phyloP scores from a whole-genome alignment of 92 coral and sea anemone genomes.

The Virgularia gustaviana region DNA sequence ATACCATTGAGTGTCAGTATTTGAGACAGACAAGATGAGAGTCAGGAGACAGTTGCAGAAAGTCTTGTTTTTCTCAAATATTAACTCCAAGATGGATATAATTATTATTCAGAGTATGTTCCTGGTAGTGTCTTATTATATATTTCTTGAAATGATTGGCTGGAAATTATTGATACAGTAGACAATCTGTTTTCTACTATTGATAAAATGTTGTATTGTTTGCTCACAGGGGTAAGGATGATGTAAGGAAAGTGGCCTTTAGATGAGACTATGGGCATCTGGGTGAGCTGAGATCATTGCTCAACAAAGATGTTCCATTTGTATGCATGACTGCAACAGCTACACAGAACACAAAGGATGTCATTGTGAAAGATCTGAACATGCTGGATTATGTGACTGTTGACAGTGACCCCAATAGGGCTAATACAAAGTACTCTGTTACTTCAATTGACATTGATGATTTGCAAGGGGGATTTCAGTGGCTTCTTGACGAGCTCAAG shows the following conservation, averaged over 20 bases:
- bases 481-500: constrained; percentile 40
- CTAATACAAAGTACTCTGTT: constrained; percentile 36
- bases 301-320: constrained; percentile 36
- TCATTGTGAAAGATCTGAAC: constrained; percentile 29
- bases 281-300: constrained; percentile 17
- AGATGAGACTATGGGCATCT: constrained; percentile 41
- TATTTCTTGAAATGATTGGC: too few species aligned
- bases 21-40: too few species aligned
- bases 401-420: constrained; percentile 23
- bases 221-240: constrained; percentile 31
- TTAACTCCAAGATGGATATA: too few species aligned
- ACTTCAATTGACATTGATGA: constrained; percentile 13
- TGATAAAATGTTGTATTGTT: too few species aligned
- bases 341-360: constrained; percentile 6
- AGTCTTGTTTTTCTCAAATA: too few species aligned
- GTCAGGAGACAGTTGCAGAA: too few species aligned
- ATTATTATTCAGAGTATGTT: too few species aligned
- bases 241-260: constrained; percentile 19
- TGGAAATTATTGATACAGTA: too few species aligned
- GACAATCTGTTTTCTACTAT: too few species aligned
- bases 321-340: constrained; percentile 49
- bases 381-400: constrained; percentile 44
- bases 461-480: constrained; percentile 27
- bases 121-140: too few species aligned
- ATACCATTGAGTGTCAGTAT: too few species aligned